Base-by-base conservation (phyloP, 2,797 vertebrate species). In the Alectoris magna region DNA sequence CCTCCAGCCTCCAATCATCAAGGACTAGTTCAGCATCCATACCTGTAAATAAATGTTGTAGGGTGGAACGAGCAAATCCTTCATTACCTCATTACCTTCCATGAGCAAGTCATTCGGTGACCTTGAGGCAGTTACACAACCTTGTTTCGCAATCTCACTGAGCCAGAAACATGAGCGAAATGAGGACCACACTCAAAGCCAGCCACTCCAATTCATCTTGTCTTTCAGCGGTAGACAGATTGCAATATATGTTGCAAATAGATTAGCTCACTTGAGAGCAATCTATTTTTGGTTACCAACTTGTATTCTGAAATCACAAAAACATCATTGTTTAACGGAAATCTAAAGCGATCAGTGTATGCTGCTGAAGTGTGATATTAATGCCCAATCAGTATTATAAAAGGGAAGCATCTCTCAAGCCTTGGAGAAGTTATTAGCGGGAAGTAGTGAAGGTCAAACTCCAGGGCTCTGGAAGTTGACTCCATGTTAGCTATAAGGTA, bases 81-180 rank as follows among this genome's bases (percentile, higher is more conserved):
- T 94, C 90, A 90, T 90, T 91, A 84, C 91, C 94, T 95, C 88
- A 84, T 88, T 91, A 77, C 94, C 93, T 96, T 89, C 83, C 0
- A n/a, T 22, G 71, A 88, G 72, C 13, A 49, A n/a, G 60, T 92
- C 70, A 11, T 91, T 29, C 79, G 56, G 56, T 78, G 89, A 89
- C 95, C 94, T 94, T 95, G 91, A 27, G 18, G 63, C 7, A 70
- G 88, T 86, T 94, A 89, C 79, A 91, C 89, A 87, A 92, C 73
- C 90, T 87, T 2, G 46, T 58, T 92, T 80, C 6, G 8, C 90
- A 93, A 41, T 6, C 1, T 0, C 48, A 15, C 36, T 12, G 64
- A 91, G 82, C 49, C 81, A 80, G 55, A 64, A 91, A 49, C 1
- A 2, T 48, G 70, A 87, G 84, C 71, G 73, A 96, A 67, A 18